Evolutionary conservation across 2,797 vertebrate genomes (phyloP).

Genomic region (Anabas testudineus): DNA sequence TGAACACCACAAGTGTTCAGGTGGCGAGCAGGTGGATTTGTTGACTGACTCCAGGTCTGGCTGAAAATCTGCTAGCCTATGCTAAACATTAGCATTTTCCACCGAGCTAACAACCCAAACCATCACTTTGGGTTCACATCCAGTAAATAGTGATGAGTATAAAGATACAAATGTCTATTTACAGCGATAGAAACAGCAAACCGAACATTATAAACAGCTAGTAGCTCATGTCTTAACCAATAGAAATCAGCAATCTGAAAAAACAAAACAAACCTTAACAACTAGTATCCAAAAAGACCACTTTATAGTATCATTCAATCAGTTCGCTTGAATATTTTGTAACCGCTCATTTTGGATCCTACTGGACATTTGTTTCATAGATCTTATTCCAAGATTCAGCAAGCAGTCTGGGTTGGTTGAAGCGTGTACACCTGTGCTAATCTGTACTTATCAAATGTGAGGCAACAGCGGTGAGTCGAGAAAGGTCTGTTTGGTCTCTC

Average conservation of each 20-base stretch:
- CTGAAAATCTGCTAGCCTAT: constrained; percentile 29
- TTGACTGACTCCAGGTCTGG: constrained; percentile 17
- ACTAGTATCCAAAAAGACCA: constrained; percentile 8
- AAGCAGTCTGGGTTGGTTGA: neutral
- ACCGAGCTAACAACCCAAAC: constrained; percentile 39
- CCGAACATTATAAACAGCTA: constrained; percentile 41
- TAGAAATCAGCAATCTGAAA: constrained; percentile 46
- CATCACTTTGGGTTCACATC: constrained; percentile 30
- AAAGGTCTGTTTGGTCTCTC: no score
- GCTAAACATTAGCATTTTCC: constrained; percentile 62
- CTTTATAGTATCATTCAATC: constrained; percentile 3
- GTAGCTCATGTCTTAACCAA: constrained; percentile 33
- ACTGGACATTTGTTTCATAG: neutral
- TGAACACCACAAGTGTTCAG: constrained; percentile 4
- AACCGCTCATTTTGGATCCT: neutral
- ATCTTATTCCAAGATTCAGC: neutral
- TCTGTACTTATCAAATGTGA: constrained; percentile 13
- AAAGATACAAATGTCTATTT: constrained; percentile 72
- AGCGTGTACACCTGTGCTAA: neutral
- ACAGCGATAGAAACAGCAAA: constrained; percentile 65
- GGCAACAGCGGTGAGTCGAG: constrained; percentile 19
- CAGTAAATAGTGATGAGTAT: constrained; percentile 49
- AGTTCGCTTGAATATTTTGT: neutral
- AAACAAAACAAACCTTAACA: constrained; percentile 31
- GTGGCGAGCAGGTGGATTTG: neutral